Conservation (phyloP, 2,888 invertebrate genomes). For the Diabrotica balteata region DNA sequence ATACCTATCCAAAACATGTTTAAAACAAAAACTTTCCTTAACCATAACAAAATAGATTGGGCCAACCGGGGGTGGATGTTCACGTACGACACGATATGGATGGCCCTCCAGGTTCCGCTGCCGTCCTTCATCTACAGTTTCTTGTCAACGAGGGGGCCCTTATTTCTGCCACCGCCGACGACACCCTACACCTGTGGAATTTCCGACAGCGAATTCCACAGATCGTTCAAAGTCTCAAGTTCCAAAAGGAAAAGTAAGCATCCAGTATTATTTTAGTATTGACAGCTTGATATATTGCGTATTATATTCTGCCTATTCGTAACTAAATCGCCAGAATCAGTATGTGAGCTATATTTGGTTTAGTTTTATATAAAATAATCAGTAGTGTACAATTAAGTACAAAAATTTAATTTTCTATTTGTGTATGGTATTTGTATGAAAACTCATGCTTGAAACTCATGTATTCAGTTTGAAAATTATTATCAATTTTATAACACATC, state of each 20-base stretch:
- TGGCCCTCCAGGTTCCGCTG: slow-evolving; percentile 64
- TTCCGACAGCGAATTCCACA: slow-evolving; percentile 93
- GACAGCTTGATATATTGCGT: too few species aligned
- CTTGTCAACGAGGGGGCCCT: slow-evolving; percentile 97
- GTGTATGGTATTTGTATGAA: too few species aligned
- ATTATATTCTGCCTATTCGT: too few species aligned
- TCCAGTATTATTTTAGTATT: neutral
- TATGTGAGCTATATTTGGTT: too few species aligned
- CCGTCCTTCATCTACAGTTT: slow-evolving; percentile 92
- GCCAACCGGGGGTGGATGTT: slow-evolving; percentile 96
- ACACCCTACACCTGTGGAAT: slow-evolving; percentile 97
- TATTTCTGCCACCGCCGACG: slow-evolving; percentile 94
- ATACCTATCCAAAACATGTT: neutral
- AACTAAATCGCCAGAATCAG: too few species aligned
- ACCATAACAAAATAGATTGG: slow-evolving; percentile 72
- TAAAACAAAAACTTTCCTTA: slow-evolving; percentile 52
- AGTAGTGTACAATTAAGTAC: too few species aligned
- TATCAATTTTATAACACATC: too few species aligned
- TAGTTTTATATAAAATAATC: too few species aligned
- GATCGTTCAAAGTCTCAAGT: slow-evolving; percentile 95
- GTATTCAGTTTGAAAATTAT: too few species aligned
- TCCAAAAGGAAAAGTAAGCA: slow-evolving; percentile 91
- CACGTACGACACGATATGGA: slow-evolving; percentile 85
- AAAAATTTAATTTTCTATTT: too few species aligned
- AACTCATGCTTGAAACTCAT: too few species aligned